Evolutionary conservation across 2,797 vertebrate species (phyloP).

Genomic region (Chelmon rostratus): DNA sequence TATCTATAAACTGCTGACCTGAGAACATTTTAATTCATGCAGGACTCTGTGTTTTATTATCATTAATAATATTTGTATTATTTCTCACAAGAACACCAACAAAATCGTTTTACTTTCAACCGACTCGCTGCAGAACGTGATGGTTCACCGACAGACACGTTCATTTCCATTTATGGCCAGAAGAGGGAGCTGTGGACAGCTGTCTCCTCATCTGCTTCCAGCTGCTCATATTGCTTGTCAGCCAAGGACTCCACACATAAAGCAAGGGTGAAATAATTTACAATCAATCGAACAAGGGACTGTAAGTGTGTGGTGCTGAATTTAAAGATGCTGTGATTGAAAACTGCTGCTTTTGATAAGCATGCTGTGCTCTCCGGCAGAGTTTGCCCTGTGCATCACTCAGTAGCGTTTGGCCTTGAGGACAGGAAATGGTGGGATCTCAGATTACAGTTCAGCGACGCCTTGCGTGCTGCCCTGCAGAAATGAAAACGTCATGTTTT

Average conservation of each 20-base stretch:
- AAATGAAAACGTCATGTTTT: conserved; percentile 33
- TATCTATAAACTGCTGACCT: neutral
- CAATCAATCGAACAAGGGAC: neutral
- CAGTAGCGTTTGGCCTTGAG: conserved; percentile 23
- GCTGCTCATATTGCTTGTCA: neutral
- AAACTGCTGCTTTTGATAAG: neutral
- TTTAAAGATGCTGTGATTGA: neutral
- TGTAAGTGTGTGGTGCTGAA: neutral
- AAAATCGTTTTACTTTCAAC: neutral
- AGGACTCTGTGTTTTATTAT: neutral
- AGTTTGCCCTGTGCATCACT: conserved; percentile 27
- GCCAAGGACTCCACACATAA: neutral
- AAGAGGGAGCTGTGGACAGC: conserved; percentile 46
- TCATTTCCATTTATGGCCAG: conserved; percentile 39
- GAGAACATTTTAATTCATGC: neutral
- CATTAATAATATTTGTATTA: no score
- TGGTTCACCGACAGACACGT: neutral
- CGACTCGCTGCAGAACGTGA: neutral
- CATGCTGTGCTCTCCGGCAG: conserved; percentile 20
- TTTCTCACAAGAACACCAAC: neutral
- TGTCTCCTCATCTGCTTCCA: neutral
- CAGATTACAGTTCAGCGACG: conserved; percentile 41
- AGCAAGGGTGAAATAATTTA: neutral
- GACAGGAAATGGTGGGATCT: conserved; percentile 39
- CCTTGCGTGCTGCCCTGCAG: conserved; percentile 4